phyloP scores from a whole-genome alignment of 2,797 vertebrate genomes.

The Centroberyx gerrardi region DNA sequence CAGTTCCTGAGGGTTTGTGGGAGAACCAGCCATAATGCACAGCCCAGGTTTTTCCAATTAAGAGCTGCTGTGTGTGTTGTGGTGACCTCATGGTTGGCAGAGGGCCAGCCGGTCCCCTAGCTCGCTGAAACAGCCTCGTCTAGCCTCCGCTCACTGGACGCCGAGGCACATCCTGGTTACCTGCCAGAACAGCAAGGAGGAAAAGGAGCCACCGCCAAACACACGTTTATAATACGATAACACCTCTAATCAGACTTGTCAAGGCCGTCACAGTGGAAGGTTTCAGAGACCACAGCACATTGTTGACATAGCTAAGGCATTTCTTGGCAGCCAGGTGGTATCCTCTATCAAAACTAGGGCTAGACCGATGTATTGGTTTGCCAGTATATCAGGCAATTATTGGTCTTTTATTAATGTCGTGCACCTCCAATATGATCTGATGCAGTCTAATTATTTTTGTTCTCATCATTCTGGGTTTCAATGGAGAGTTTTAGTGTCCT shows the following conservation, averaged over 20 bases:
- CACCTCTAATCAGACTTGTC: constrained; percentile 70
- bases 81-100: constrained; percentile 92
- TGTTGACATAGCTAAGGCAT: neutral
- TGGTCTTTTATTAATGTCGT: neutral
- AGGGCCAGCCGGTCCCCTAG: constrained; percentile 87
- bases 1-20: constrained; percentile 36
- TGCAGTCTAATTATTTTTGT: neutral
- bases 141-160: constrained; percentile 49
- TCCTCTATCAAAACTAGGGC: neutral
- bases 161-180: constrained; percentile 85
- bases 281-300: constrained; percentile 2
- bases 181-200: constrained; percentile 85
- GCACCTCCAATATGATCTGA: neutral
- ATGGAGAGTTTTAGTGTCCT: neutral
- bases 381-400: neutral
- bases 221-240: constrained; percentile 88
- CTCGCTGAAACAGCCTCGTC: constrained; percentile 65
- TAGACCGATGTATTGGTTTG: neutral
- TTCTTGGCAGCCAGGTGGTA: neutral
- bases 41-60: constrained; percentile 91
- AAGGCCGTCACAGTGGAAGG: constrained; percentile 10
- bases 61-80: constrained; percentile 80
- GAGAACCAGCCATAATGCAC: constrained; percentile 61
- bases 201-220: constrained; percentile 77
- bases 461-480: no score